These are phyloP conservation scores for Lepas anatifera DNA, from an alignment of 2,888 invertebrate species.

Conservation along the genomic window DNA sequence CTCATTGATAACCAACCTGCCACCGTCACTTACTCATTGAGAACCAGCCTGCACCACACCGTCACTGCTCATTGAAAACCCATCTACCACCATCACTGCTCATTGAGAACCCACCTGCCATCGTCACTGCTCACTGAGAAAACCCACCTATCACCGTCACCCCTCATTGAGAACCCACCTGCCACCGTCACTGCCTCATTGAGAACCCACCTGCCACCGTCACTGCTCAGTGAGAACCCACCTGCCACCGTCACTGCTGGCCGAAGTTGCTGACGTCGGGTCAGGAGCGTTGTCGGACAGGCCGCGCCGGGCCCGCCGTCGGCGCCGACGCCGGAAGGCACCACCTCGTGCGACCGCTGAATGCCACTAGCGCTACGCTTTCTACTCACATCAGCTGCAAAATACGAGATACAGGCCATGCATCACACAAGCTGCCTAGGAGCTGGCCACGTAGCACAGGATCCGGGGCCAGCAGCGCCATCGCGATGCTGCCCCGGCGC, in stretches of 20 bases:
- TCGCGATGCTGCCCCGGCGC: conserved; percentile 14
- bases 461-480: background rate
- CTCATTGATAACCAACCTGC: background rate
- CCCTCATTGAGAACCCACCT: no score
- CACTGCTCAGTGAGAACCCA: no score
- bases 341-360: conserved; percentile 89
- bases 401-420: conserved; percentile 24
- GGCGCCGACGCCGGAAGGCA: conserved; percentile 38
- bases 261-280: conserved; percentile 68
- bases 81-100: no score
- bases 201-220: no score
- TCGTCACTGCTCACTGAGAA: no score
- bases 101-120: no score
- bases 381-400: conserved; percentile 38
- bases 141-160: no score
- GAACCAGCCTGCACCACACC: conserved; percentile 41
- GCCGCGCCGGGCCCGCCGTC: conserved; percentile 22
- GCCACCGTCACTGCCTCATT: no score
- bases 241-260: conserved; percentile 73
- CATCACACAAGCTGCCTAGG: conserved; percentile 21
- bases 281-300: conserved; percentile 41
- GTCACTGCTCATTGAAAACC: conserved; percentile 95
- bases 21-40: conserved; percentile 4
- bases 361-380: conserved; percentile 72
- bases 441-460: background rate